phyloP scores from a whole-genome alignment of 2,113 vertebrate genomes.

The Carollia perspicillata region DNA sequence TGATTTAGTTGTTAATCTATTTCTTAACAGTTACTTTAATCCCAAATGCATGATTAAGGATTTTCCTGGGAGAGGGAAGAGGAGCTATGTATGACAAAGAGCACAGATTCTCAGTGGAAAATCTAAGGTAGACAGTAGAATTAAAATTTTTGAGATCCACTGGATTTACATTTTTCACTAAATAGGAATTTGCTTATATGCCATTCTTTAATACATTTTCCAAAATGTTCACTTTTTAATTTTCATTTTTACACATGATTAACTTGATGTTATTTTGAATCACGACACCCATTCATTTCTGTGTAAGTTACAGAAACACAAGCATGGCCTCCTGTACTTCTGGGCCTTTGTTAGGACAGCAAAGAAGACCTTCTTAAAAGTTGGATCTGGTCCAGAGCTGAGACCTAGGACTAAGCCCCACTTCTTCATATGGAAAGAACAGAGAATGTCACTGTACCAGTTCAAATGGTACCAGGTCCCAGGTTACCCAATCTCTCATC shows the following conservation, averaged over 20 bases:
- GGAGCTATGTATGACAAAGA: background rate
- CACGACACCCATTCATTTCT: background rate
- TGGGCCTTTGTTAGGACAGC: background rate
- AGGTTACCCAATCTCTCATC: background rate
- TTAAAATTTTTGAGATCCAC: background rate
- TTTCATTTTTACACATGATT: background rate
- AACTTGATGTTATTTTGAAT: background rate
- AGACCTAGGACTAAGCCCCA: background rate
- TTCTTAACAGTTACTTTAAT: background rate
- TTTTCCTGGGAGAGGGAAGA: background rate
- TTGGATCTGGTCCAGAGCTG: background rate
- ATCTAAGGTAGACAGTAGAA: background rate
- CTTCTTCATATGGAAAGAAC: background rate
- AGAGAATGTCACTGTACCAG: background rate
- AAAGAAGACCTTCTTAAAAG: background rate
- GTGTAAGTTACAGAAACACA: background rate
- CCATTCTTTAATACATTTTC: background rate
- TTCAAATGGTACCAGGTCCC: background rate
- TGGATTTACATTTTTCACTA: background rate
- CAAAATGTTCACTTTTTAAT: background rate
- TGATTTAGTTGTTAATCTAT: background rate
- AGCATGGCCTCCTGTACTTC: background rate
- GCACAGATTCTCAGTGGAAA: background rate
- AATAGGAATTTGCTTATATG: constrained; percentile 7
- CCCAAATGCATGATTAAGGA: background rate